Percentiles rank a stretch among this genome's conserved stretches.
These are phyloP conservation scores for Nephrotoma appendiculata DNA, from an alignment of 2,888 invertebrate species.

Conservation along the genomic window DNA sequence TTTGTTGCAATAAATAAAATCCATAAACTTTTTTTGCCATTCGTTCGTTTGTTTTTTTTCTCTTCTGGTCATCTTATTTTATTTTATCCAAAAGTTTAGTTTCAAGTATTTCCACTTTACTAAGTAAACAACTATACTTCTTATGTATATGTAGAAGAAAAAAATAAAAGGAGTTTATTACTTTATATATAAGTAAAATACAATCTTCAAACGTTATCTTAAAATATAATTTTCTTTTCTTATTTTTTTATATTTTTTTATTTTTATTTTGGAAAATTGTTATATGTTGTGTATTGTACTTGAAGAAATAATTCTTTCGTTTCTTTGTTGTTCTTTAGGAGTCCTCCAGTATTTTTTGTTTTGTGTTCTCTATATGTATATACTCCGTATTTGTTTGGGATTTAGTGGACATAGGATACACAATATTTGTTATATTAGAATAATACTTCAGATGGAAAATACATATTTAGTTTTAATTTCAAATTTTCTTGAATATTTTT, in stretches of 20 bases:
- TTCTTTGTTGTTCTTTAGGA: background rate
- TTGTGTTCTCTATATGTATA: no score
- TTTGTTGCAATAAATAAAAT: background rate
- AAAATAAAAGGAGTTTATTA: background rate
- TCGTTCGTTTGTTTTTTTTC: background rate
- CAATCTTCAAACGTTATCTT: background rate
- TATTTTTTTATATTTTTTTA: background rate
- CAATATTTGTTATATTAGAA: background rate
- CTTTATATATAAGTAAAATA: background rate
- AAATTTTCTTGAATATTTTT: background rate
- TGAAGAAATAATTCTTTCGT: background rate
- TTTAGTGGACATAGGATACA: background rate
- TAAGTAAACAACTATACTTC: constrained; percentile 2
- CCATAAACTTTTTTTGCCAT: background rate
- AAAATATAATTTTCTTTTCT: background rate
- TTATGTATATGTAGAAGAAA: background rate
- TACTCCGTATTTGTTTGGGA: background rate
- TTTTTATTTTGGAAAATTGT: background rate
- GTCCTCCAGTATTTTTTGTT: background rate
- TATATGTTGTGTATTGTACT: background rate
- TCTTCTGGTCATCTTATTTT: background rate
- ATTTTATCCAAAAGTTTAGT: constrained; percentile 1
- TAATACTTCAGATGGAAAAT: background rate
- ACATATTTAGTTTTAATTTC: background rate
- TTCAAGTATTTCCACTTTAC: constrained; percentile 4